Percentiles rank a stretch among this genome's conserved stretches.
Evolutionary conservation across 2,797 vertebrate species (phyloP).

Genomic region (Chelon auratus): DNA sequence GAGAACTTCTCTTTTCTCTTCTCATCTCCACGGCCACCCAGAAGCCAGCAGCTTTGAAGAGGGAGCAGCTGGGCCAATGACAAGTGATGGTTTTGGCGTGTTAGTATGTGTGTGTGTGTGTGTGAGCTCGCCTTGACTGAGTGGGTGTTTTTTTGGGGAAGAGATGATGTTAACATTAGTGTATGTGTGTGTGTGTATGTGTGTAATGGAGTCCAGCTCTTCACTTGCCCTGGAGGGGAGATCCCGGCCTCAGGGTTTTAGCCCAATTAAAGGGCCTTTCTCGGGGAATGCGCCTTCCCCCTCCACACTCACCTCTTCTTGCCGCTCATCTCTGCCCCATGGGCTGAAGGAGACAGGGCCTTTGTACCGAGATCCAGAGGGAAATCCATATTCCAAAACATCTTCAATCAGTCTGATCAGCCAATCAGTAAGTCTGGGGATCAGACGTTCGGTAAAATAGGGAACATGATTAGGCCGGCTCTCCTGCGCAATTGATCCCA

Average conservation of each 20-base stretch:
- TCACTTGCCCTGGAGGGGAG: constrained; percentile 59
- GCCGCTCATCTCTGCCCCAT: constrained; percentile 16
- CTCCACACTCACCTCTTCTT: constrained; percentile 34
- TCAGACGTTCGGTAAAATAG: constrained; percentile 52
- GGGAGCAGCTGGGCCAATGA: constrained; percentile 79
- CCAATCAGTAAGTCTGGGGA: constrained; percentile 62
- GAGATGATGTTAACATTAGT: constrained; percentile 60
- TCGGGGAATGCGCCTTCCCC: constrained; percentile 26
- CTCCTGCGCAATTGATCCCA: constrained; percentile 73
- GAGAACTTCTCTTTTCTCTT: constrained; percentile 61
- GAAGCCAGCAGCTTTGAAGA: constrained; percentile 78
- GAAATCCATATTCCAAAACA: constrained; percentile 73
- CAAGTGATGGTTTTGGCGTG: constrained; percentile 76
- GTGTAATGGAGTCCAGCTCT: constrained; percentile 61
- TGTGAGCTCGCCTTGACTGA: constrained; percentile 51
- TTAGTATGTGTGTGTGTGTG: constrained; percentile 38
- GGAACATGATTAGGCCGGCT: constrained; percentile 46
- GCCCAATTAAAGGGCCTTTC: constrained; percentile 64
- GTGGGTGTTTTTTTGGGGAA: constrained; percentile 59
- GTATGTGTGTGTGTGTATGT: constrained; percentile 36
- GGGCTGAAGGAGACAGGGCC: constrained; percentile 42
- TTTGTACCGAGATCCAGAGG: constrained; percentile 65
- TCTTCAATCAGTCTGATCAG: constrained; percentile 74
- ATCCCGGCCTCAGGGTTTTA: constrained; percentile 57
- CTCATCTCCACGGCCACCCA: constrained; percentile 76